phyloP scores from a whole-genome alignment of 1,140 invertebrate genomes.

The Drosophila repleta region DNA sequence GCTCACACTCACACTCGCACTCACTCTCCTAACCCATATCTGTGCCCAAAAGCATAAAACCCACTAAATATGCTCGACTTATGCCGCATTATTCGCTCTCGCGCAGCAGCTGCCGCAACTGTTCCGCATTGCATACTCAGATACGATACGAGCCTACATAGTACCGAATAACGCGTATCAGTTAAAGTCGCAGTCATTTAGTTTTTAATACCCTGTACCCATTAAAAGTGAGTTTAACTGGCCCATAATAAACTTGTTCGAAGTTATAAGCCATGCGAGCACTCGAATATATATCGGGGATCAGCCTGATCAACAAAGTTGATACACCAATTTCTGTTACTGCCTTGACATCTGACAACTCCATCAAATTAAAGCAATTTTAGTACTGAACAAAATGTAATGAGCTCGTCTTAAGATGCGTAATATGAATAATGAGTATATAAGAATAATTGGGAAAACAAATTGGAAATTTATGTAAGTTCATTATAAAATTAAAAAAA shows the following conservation, averaged over 20 bases:
- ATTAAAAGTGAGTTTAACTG: constrained; percentile 2
- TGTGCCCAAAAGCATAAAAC: constrained; percentile 57
- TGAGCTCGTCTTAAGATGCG: too few species aligned
- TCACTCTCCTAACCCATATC: constrained; percentile 14
- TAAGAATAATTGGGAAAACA: not conserved
- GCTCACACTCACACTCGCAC: not conserved
- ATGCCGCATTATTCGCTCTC: constrained; percentile 65
- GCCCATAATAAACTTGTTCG: constrained; percentile 1
- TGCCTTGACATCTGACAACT: too few species aligned
- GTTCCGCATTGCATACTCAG: constrained; percentile 56
- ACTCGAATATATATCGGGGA: not conserved
- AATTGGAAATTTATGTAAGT: too few species aligned
- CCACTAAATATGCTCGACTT: constrained; percentile 77
- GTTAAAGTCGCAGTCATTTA: constrained; percentile 60
- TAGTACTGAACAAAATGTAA: too few species aligned
- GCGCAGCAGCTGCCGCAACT: constrained; percentile 21
- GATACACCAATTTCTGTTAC: too few species aligned
- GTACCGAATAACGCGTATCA: constrained; percentile 45
- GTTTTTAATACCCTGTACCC: constrained; percentile 37
- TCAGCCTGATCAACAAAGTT: too few species aligned
- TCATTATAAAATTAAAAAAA: too few species aligned
- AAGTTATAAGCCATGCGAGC: not conserved
- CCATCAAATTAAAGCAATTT: too few species aligned
- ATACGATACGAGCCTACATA: constrained; percentile 19
- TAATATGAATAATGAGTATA: not conserved